phyloP scores from a whole-genome alignment of 2,797 vertebrate species.

The Pseudochromis fuscus region DNA sequence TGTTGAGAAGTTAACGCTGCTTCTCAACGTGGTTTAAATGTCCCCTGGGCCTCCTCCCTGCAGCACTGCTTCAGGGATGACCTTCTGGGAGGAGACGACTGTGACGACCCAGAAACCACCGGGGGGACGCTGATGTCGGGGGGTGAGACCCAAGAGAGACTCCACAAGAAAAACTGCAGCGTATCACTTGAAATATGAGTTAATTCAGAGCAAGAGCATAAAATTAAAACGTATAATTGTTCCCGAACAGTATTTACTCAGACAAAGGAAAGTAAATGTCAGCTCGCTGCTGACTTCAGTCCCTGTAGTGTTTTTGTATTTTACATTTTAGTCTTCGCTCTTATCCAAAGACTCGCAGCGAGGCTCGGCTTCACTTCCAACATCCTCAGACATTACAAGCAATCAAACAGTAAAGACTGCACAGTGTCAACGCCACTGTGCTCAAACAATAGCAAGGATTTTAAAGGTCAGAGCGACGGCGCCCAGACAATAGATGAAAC shows the following conservation, averaged over 20 bases:
- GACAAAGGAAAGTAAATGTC: constrained; percentile 38
- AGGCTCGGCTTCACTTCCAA: constrained; percentile 27
- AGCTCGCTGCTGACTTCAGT: constrained; percentile 7
- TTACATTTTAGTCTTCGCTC: constrained; percentile 7
- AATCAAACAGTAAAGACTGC: constrained; percentile 42
- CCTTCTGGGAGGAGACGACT: background rate
- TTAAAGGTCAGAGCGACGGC: constrained; percentile 65
- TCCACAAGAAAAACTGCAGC: background rate
- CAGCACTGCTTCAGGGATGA: background rate
- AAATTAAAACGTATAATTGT: background rate
- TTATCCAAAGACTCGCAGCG: background rate
- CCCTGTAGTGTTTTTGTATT: constrained; percentile 23
- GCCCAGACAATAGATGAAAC: constrained; percentile 46
- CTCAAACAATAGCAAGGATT: constrained; percentile 45
- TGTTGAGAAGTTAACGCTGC: no score
- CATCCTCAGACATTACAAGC: constrained; percentile 38
- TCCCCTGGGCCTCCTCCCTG: background rate
- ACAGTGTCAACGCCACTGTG: constrained; percentile 42
- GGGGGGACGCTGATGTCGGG: background rate
- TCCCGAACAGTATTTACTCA: background rate
- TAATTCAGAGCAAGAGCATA: background rate
- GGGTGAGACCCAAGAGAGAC: background rate
- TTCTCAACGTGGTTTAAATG: no score
- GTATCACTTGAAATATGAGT: background rate
- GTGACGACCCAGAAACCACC: background rate